Percentiles rank a stretch among this genome's conserved stretches.
phyloP scores from a whole-genome alignment of 2,888 invertebrate genomes.

The Pyrrhosoma nymphula region DNA sequence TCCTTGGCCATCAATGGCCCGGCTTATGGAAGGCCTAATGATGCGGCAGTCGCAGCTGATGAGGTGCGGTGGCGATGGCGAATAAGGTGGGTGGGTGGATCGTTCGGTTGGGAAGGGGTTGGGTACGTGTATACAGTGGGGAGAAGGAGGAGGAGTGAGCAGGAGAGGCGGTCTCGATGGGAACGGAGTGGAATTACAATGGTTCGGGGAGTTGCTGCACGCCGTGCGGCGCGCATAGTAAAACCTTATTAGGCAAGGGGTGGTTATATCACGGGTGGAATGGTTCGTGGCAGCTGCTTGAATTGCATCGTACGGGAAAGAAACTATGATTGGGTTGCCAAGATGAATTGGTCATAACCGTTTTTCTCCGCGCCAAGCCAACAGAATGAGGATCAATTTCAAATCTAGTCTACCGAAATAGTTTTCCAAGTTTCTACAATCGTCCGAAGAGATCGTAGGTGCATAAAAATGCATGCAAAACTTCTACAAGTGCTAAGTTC shows the following conservation, averaged over 20 bases:
- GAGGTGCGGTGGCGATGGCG: conserved; percentile 47
- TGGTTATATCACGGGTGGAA: not conserved
- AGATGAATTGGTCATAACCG: conserved; percentile 26
- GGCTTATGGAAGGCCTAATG: conserved; percentile 63
- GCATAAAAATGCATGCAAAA: not conserved
- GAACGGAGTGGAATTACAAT: conserved; percentile 39
- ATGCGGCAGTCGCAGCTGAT: conserved; percentile 62
- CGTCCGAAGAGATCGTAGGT: not conserved
- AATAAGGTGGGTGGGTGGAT: conserved; percentile 15
- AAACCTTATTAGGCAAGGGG: not conserved
- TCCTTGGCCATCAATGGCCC: conserved; percentile 59
- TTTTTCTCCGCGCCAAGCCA: not conserved
- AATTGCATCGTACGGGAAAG: not conserved
- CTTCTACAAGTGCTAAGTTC: no score
- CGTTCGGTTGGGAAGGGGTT: not conserved
- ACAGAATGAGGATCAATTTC: not conserved
- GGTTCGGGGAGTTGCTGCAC: conserved; percentile 6
- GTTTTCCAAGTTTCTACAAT: not conserved
- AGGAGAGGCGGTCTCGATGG: conserved; percentile 19
- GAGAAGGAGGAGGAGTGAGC: no score
- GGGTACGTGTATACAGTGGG: no score
- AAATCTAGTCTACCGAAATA: not conserved
- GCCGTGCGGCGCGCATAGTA: conserved; percentile 24
- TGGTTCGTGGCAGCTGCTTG: not conserved
- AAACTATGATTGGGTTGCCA: not conserved